Conservation (phyloP, 2,888 invertebrate genomes). For the Drosophila atripex region DNA sequence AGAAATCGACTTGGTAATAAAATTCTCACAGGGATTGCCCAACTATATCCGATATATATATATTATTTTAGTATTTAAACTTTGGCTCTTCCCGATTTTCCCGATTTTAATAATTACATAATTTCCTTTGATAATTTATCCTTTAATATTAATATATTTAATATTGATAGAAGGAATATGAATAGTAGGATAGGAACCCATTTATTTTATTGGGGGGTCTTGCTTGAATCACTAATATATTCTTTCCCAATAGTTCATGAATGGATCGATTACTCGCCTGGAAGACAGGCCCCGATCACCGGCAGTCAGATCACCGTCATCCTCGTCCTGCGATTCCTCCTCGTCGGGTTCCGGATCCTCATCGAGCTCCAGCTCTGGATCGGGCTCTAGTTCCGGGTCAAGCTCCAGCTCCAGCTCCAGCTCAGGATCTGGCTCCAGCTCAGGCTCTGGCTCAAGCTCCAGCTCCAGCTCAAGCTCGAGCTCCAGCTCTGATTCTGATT, state of each 20-base stretch:
- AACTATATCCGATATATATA: too few species aligned
- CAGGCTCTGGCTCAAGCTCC: background rate
- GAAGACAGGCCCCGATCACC: background rate
- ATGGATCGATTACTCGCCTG: slow-evolving; percentile 1
- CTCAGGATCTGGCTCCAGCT: background rate
- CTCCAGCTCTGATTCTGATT: background rate
- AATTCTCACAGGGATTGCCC: too few species aligned
- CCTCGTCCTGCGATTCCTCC: background rate
- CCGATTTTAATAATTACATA: too few species aligned
- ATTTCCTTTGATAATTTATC: too few species aligned
- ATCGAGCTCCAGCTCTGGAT: background rate
- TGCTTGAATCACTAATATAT: background rate
- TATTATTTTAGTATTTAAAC: too few species aligned
- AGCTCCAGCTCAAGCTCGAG: background rate
- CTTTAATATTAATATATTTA: too few species aligned
- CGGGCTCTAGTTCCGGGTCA: background rate
- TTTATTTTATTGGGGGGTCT: background rate
- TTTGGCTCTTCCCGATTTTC: too few species aligned
- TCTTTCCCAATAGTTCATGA: background rate
- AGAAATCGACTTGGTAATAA: too few species aligned
- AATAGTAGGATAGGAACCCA: too few species aligned
- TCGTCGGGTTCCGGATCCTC: background rate
- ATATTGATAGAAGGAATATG: too few species aligned
- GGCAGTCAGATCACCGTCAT: background rate
- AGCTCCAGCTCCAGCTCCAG: background rate